Evolutionary conservation across 2,888 invertebrate species (phyloP), one percentile per base, ranked within the genome.

Genomic region (Drosophila subquinaria): DNA sequence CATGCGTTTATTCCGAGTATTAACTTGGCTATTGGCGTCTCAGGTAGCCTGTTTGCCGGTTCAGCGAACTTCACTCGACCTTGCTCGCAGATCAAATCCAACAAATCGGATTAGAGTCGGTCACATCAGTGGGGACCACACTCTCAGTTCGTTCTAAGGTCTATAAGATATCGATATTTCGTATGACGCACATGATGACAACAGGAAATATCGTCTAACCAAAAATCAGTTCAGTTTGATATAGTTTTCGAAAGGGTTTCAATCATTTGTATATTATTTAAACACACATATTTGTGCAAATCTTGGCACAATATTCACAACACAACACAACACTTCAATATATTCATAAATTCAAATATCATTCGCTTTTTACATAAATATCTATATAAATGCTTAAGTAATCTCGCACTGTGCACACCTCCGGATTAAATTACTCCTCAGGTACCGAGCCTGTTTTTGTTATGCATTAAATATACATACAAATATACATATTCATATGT

Each of bases 31-130:
- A 56, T 38, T 42, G 62, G 53, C 60, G 42, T 65, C 66, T 77
- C 64, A 69, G 57, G 63, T 68, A 57, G 47, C 59, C 38, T 56
- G 70, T 77, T 81, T 69, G 70, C 55, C 64, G 76, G 67, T 68
- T 75, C 64, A 73, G 69, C 66, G 77, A 66, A 74, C 72, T 56
- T 50, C 72, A 51, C 60, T 64, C 76, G 82, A 85, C 86, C 82
- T 85, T 82, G 86, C 62, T 68, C 69, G 50, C 68, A 79, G 72
- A 79, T 88, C 59, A 81, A 73, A 68, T 88, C 59, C 78, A 73
- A 68, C 60, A 66, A 60, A 56, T 75, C 71, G 69, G 73, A 76
- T 80, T 56, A 45, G 64, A 56, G 23, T 55, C 73, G 76, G 53
- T 69, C 76, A 75, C 76, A 75, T 73, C 55, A 60, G 64, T 62